A percentile compares a stretch with the other conserved stretches of the same genome.
These are phyloP conservation scores for Megaptera novaeangliae DNA, from an alignment of 2,113 vertebrate genomes.

Conservation along the genomic window DNA sequence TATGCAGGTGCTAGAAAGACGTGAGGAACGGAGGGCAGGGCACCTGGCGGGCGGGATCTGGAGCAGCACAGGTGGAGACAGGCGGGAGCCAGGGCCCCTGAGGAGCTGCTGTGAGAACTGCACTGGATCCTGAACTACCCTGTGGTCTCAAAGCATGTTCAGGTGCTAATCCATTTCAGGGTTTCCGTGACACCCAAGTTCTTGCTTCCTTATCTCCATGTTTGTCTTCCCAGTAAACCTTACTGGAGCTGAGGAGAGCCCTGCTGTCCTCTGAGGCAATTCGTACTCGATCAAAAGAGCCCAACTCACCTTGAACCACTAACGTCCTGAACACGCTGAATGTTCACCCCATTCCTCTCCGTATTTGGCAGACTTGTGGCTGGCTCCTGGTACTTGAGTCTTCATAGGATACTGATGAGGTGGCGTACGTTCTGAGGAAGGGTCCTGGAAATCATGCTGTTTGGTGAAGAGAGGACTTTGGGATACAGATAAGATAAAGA, in stretches of 20 bases:
- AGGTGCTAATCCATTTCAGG: neutral
- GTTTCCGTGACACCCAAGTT: neutral
- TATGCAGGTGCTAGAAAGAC: neutral
- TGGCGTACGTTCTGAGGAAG: neutral
- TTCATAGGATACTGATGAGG: neutral
- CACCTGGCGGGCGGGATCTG: accelerated
- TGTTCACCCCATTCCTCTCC: neutral
- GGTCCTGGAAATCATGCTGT: neutral
- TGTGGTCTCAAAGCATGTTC: neutral
- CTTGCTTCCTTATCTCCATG: neutral
- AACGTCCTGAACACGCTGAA: neutral
- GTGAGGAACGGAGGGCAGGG: accelerated
- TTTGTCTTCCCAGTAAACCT: neutral
- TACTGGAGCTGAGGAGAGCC: neutral
- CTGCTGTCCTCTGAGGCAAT: neutral
- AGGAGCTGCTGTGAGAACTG: no score
- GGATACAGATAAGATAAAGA: neutral
- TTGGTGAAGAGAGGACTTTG: neutral
- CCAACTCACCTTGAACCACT: neutral
- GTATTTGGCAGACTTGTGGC: neutral
- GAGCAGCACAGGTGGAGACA: neutral
- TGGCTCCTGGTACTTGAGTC: neutral
- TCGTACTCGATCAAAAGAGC: neutral
- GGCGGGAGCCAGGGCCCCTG: no score
- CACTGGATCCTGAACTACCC: neutral